Evolutionary conservation across 2,888 invertebrate species (phyloP).

Genomic region (Drosophila niveifrons): DNA sequence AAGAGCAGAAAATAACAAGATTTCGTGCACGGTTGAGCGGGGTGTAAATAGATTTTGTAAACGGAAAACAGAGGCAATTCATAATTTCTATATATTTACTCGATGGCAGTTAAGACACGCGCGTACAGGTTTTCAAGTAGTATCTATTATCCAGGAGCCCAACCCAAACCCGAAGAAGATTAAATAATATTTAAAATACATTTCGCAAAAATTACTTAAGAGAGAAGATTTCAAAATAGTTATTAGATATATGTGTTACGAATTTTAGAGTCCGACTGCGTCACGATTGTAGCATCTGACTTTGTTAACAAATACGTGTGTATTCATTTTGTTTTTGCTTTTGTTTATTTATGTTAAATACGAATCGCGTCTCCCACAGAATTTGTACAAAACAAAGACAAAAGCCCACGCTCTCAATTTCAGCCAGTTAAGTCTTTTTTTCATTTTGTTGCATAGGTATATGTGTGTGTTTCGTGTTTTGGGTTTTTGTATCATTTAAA

Average conservation of each 20-base stretch:
- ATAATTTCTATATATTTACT: constrained; percentile 30
- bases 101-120: constrained; percentile 63
- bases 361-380: constrained; percentile 21
- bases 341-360: constrained; percentile 27
- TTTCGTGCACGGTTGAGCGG: constrained; percentile 57
- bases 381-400: constrained; percentile 55
- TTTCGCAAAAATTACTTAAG: constrained; percentile 43
- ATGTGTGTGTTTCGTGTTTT: constrained; percentile 49
- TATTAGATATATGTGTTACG: constrained; percentile 7
- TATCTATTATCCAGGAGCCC: constrained; percentile 20
- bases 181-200: constrained; percentile 34
- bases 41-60: constrained; percentile 45
- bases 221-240: constrained; percentile 28
- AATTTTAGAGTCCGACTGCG: constrained; percentile 60
- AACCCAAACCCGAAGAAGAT: constrained; percentile 14
- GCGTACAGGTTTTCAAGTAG: constrained; percentile 31
- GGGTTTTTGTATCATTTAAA: constrained; percentile 44
- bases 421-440: constrained; percentile 62
- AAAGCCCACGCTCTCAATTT: constrained; percentile 32
- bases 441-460: constrained; percentile 41
- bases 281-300: constrained; percentile 52
- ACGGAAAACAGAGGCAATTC: constrained; percentile 25
- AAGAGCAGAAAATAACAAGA: constrained; percentile 10
- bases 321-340: constrained; percentile 13
- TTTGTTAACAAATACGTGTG: constrained; percentile 36